These are phyloP conservation scores for Griposia aprilina DNA, from an alignment of 2,888 invertebrate species.

Conservation along the genomic window DNA sequence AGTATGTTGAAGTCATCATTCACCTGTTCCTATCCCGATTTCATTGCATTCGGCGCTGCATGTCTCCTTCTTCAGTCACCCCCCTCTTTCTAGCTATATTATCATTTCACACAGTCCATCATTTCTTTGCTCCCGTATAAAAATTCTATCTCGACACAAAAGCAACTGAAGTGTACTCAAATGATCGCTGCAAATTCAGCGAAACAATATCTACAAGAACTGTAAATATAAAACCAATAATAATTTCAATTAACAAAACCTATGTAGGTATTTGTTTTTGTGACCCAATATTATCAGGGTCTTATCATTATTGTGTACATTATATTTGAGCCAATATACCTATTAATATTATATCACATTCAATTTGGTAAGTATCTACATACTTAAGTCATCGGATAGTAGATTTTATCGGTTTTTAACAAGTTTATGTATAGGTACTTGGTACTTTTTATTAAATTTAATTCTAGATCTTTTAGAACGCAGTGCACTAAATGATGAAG, in stretches of 20 bases:
- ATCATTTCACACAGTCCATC: background rate
- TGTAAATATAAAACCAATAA: background rate
- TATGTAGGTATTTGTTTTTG: background rate
- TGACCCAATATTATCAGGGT: conserved; percentile 17
- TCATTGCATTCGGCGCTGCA: background rate
- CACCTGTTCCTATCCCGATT: background rate
- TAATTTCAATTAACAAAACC: background rate
- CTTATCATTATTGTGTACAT: conserved; percentile 24
- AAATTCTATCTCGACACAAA: background rate
- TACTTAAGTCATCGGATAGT: background rate
- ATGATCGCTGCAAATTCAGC: background rate
- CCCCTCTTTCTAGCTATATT: background rate
- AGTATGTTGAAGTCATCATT: background rate
- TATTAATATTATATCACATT: conserved; percentile 3
- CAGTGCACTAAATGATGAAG: background rate
- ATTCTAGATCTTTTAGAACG: background rate
- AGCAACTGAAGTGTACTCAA: background rate
- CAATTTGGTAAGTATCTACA: background rate
- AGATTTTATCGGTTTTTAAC: background rate
- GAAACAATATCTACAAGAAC: background rate
- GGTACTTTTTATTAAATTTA: background rate
- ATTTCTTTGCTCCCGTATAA: background rate
- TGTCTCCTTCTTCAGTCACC: background rate
- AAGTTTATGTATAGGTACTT: background rate
- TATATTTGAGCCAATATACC: background rate